These are phyloP conservation scores for Neolamprologus modestus DNA, from an alignment of 2,113 vertebrate species.

Conservation along the genomic window DNA sequence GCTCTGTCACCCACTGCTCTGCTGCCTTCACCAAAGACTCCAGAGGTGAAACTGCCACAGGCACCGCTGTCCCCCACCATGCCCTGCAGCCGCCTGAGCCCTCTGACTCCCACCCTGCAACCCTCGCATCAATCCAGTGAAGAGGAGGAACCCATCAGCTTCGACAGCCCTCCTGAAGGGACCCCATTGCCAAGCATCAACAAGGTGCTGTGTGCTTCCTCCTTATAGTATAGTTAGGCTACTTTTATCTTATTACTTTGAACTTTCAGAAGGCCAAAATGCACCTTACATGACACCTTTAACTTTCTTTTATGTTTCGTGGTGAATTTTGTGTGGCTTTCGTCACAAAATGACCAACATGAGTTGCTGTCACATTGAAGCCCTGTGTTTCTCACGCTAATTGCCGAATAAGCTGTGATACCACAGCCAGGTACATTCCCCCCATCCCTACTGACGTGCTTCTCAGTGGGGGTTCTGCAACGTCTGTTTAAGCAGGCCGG, in stretches of 20 bases:
- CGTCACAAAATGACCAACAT: not conserved
- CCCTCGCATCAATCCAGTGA: conserved; percentile 28
- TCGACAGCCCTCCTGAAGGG: conserved; percentile 62
- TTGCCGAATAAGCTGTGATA: not conserved
- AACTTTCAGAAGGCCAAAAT: not conserved
- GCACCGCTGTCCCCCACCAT: conserved; percentile 18
- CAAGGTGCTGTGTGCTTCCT: conserved; percentile 53
- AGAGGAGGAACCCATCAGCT: conserved; percentile 64
- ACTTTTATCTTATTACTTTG: not conserved
- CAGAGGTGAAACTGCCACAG: conserved; percentile 58
- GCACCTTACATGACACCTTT: not conserved
- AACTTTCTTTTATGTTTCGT: not conserved
- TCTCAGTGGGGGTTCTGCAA: not conserved
- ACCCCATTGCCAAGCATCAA: conserved; percentile 60
- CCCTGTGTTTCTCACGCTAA: not conserved
- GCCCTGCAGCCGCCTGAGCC: not conserved
- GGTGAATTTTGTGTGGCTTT: not conserved
- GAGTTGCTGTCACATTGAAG: not conserved
- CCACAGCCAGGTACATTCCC: conserved; percentile 10
- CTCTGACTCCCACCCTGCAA: conserved; percentile 1
- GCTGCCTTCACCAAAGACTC: conserved; percentile 57
- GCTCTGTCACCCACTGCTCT: conserved; percentile 64
- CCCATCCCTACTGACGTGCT: not conserved
- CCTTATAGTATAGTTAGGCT: not conserved
- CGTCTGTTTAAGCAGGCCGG: conserved; percentile 9